phyloP scores from a whole-genome alignment of 2,797 vertebrate species.

The Champsocephalus gunnari region DNA sequence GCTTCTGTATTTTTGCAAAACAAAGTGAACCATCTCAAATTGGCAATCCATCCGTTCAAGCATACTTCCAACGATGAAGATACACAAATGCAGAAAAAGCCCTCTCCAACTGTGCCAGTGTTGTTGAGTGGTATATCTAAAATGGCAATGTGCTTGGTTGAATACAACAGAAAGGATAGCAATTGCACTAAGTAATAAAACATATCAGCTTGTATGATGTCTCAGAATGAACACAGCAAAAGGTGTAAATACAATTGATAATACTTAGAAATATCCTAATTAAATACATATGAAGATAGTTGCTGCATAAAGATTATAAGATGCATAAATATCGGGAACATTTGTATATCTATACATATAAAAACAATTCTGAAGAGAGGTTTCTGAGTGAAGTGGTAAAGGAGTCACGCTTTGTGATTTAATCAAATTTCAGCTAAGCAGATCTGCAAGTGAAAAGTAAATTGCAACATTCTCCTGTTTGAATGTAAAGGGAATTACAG shows the following conservation, averaged over 20 bases:
- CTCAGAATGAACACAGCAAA: slow-evolving; percentile 7
- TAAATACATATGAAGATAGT: not conserved
- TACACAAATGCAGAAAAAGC: slow-evolving; percentile 32
- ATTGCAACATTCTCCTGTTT: not conserved
- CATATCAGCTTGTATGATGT: not conserved
- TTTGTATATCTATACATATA: not conserved
- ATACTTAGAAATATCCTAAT: not conserved
- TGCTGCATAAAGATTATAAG: not conserved
- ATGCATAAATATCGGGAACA: not conserved
- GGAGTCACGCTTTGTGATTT: not conserved
- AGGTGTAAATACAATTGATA: not conserved
- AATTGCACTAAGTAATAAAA: not conserved
- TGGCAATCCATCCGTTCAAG: slow-evolving; percentile 31
- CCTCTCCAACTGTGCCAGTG: slow-evolving; percentile 37
- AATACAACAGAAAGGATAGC: not conserved
- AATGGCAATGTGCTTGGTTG: not conserved
- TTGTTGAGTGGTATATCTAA: slow-evolving; percentile 33
- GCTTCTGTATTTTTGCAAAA: not conserved
- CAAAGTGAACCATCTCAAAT: slow-evolving; percentile 3
- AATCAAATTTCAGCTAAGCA: not conserved
- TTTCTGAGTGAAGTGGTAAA: slow-evolving; percentile 1
- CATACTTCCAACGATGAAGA: slow-evolving; percentile 38
- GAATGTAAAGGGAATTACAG: not conserved
- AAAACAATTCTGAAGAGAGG: not conserved
- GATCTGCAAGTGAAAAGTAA: not conserved